These are phyloP conservation scores for Irena cyanogastra DNA, from an alignment of 2,113 vertebrate species.

Conservation along the genomic window DNA sequence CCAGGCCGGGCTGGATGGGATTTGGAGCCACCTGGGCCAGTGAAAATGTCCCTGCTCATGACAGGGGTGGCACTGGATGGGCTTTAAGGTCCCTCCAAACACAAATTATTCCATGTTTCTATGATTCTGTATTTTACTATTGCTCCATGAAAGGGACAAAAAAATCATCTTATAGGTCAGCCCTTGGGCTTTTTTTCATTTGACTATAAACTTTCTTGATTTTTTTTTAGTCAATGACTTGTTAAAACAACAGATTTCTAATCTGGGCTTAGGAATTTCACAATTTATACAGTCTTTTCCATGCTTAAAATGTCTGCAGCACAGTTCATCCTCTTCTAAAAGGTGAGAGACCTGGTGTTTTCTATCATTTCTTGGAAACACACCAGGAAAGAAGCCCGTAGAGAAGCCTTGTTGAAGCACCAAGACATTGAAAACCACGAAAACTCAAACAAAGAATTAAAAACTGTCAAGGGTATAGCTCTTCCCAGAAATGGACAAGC, in stretches of 20 bases:
- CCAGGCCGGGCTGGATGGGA: fast-evolving
- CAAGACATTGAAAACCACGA: not conserved
- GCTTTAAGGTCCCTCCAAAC: not conserved
- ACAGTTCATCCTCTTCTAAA: not conserved
- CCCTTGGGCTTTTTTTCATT: not conserved
- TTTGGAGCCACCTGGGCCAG: fast-evolving
- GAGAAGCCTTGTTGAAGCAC: not conserved
- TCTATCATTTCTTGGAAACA: not conserved
- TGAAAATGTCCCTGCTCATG: not conserved
- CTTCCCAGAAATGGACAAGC: not conserved
- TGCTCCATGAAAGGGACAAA: not conserved
- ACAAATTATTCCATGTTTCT: no score
- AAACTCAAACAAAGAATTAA: not conserved
- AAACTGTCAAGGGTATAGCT: not conserved
- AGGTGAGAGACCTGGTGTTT: not conserved
- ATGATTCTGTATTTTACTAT: not conserved
- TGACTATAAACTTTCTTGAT: not conserved
- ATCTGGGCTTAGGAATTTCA: not conserved
- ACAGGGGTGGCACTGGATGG: not conserved
- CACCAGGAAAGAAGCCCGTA: not conserved
- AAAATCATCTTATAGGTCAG: not conserved
- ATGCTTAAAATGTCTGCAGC: not conserved
- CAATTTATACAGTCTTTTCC: not conserved
- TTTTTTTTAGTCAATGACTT: not conserved
- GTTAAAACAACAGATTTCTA: not conserved